Percentiles rank a stretch among this genome's conserved stretches.
These are phyloP conservation scores for Megalonaias nervosa DNA, from an alignment of 1,140 invertebrate genomes.

Conservation along the genomic window DNA sequence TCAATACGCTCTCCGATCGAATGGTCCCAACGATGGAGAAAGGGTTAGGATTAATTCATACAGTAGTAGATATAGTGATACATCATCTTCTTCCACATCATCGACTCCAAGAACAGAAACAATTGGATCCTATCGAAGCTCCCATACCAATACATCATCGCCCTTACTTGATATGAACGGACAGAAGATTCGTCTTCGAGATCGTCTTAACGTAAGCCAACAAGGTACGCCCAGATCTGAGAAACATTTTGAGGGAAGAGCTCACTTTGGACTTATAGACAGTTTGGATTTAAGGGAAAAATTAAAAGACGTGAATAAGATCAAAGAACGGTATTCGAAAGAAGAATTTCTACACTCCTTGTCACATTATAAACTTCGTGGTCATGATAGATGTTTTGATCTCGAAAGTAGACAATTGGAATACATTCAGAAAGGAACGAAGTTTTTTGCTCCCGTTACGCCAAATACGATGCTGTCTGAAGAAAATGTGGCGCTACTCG, in stretches of 20 bases:
- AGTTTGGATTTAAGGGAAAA: slow-evolving; percentile 35
- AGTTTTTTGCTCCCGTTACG: background rate
- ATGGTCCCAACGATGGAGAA: background rate
- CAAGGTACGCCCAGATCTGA: slow-evolving; percentile 10
- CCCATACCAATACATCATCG: slow-evolving; percentile 10
- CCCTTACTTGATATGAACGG: background rate
- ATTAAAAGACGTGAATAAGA: slow-evolving; percentile 29
- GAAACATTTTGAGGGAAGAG: slow-evolving; percentile 14
- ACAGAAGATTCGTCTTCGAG: background rate
- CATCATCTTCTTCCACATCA: slow-evolving; percentile 16
- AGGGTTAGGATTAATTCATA: slow-evolving; percentile 22
- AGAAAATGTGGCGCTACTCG: background rate
- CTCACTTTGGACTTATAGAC: slow-evolving; percentile 31
- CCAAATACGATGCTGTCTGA: background rate
- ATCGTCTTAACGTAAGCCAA: slow-evolving; percentile 22
- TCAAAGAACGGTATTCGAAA: slow-evolving; percentile 37
- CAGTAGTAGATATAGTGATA: slow-evolving; percentile 18
- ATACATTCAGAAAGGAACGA: slow-evolving; percentile 21
- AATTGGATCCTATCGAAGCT: slow-evolving; percentile 27
- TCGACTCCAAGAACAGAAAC: too few species aligned
- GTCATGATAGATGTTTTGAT: slow-evolving; percentile 29
- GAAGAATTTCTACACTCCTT: slow-evolving; percentile 28
- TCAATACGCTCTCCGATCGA: slow-evolving; percentile 11
- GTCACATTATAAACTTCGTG: slow-evolving; percentile 23
- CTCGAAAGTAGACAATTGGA: slow-evolving; percentile 1